Conservation (phyloP, 2,113 vertebrate genomes). For the Butastur rufipennis region DNA sequence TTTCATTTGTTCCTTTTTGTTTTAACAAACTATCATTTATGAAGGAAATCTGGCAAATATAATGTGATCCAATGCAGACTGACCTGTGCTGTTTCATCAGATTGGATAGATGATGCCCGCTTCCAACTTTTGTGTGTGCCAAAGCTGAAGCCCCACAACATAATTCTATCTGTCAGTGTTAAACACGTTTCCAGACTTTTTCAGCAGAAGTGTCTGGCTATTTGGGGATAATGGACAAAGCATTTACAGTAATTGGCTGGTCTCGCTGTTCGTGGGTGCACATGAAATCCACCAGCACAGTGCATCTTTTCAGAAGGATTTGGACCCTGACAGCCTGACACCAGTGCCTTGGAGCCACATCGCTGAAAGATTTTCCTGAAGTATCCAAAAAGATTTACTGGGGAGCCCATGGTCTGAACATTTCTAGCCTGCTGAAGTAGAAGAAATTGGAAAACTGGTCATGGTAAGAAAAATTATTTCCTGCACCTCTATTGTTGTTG, state of each 20-base stretch:
- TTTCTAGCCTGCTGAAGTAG: not conserved
- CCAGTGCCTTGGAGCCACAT: not conserved
- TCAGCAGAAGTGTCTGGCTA: not conserved
- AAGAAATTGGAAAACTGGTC: not conserved
- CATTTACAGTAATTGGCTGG: not conserved
- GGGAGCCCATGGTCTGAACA: not conserved
- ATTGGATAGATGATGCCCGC: rapidly evolving
- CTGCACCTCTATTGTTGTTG: not conserved
- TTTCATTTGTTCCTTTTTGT: not conserved
- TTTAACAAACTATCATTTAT: not conserved
- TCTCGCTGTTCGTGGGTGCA: not conserved
- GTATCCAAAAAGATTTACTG: not conserved
- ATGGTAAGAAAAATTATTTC: not conserved
- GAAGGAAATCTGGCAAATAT: not conserved
- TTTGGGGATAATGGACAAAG: not conserved
- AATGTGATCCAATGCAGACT: rapidly evolving
- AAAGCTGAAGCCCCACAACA: not conserved
- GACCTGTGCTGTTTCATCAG: not conserved
- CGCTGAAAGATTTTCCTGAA: not conserved
- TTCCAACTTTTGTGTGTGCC: not conserved
- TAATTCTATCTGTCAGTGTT: not conserved
- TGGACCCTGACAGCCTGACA: not conserved
- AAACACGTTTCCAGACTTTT: not conserved
- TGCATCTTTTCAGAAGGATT: not conserved
- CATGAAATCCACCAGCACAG: not conserved